These are phyloP conservation scores for Ceraclea dissimilis DNA, from an alignment of 2,888 invertebrate species.

Conservation along the genomic window DNA sequence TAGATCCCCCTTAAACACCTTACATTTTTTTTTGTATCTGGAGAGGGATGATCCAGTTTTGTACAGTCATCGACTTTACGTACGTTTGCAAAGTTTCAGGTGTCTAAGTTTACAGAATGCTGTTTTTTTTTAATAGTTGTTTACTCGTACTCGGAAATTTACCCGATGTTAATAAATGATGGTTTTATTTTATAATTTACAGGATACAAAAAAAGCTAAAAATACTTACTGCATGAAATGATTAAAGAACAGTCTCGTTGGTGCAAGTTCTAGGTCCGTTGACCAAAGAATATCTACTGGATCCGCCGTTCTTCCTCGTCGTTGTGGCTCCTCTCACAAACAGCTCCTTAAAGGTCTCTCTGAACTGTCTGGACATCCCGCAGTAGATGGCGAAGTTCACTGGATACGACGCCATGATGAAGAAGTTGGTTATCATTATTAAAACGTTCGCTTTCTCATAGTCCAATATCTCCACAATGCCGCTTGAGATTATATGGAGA, in stretches of 20 bases:
- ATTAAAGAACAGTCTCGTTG: slow-evolving; percentile 72
- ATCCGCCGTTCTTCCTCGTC: slow-evolving; percentile 58
- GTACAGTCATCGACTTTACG: too few species aligned
- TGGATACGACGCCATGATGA: slow-evolving; percentile 84
- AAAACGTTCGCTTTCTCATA: slow-evolving; percentile 71
- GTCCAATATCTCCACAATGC: slow-evolving; percentile 63
- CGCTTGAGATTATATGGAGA: slow-evolving; percentile 73
- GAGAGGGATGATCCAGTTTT: too few species aligned
- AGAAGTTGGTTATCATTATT: slow-evolving; percentile 81
- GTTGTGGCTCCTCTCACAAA: slow-evolving; percentile 61
- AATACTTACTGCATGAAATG: neutral
- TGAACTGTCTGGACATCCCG: slow-evolving; percentile 90
- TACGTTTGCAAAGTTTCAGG: too few species aligned
- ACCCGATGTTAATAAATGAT: too few species aligned
- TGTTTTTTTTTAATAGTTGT: too few species aligned
- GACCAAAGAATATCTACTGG: slow-evolving; percentile 72
- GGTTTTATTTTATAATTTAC: too few species aligned
- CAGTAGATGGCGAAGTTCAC: slow-evolving; percentile 94
- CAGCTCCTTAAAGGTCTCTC: slow-evolving; percentile 84
- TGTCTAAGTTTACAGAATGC: too few species aligned
- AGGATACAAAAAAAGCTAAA: too few species aligned
- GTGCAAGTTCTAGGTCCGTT: slow-evolving; percentile 78
- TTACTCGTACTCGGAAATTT: too few species aligned
- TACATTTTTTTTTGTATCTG: too few species aligned
- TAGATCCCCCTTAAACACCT: too few species aligned